Base-by-base conservation (phyloP, 2,797 vertebrate species). In the Otus scops region DNA sequence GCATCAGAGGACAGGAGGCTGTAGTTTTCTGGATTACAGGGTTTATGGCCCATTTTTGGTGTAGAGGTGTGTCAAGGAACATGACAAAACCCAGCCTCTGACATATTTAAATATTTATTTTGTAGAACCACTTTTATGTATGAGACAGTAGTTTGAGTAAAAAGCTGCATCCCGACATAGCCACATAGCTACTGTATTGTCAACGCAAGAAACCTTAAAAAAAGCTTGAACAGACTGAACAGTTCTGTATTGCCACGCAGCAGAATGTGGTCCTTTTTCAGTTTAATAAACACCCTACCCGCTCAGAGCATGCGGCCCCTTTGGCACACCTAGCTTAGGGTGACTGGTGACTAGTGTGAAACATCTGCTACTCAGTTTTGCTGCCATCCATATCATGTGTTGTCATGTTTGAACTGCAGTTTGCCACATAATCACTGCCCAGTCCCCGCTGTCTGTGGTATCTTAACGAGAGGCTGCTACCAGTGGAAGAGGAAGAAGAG, bases 71-170 rank as follows among this genome's bases (percentile, higher is more conserved):
- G 7, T 16, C 32, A 85, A 64, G 57, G 65, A 87, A 63, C 8
- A 38, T 5, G 14, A 78, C 30, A 57, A 74, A 59, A 56, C 30
- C 54, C 19, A 81, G 39, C 39, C 57, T 79, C n/a, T 39, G 26
- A 50, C 30, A 51, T 84, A 85, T 54, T 93, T 96, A 95, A 94
- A 94, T 96, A 97, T 95, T 95, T 97, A 95, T 93, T 97, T 93
- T 61, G 59, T 81, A 85, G 80, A 93, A 71, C 88, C 41, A 47
- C 41, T 43, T 92, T 92, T 60, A 71, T 39, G 27, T 60, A 64
- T 14, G n/a, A 83, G 67, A 68, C 83, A 71, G 75, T 57, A 91
- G 73, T 73, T 95, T 63, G 65, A 69, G 63, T 87, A 64, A 89
- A 90, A 91, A 81, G 80, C 69, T 93, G 68, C 80, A 69, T 82